Conservation (phyloP, 2,888 invertebrate genomes). For the Synergus gifuensis region DNA sequence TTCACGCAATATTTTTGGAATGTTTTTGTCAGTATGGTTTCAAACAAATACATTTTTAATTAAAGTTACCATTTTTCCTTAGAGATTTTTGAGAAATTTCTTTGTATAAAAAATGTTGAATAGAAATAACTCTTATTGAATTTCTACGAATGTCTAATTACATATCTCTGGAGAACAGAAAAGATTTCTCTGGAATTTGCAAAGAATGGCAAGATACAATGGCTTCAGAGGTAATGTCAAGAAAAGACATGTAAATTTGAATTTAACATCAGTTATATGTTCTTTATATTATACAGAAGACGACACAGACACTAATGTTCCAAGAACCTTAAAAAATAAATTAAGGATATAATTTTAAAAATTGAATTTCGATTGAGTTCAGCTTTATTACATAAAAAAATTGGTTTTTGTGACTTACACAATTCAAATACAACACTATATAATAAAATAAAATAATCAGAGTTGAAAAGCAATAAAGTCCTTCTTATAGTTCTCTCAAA, state of each 20-base stretch:
- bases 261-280: neutral
- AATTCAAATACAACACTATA: no score
- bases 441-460: no score
- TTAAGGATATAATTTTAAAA: no score
- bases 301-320: no score
- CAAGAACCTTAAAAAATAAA: no score
- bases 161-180: neutral
- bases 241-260: neutral
- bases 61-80: neutral
- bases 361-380: no score
- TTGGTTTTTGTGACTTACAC: no score
- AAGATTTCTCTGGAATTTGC: neutral
- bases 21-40: neutral
- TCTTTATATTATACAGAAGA: no score
- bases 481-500: no score
- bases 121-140: neutral
- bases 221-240: neutral
- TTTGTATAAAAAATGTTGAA: neutral
- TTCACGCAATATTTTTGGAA: no score
- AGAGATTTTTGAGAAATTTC: neutral
- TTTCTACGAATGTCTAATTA: neutral
- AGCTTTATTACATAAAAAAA: no score
- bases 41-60: neutral
- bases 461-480: no score
- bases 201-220: neutral